Evolutionary conservation across 1,140 invertebrate species (phyloP).

Genomic region (Drosophila obscura): DNA sequence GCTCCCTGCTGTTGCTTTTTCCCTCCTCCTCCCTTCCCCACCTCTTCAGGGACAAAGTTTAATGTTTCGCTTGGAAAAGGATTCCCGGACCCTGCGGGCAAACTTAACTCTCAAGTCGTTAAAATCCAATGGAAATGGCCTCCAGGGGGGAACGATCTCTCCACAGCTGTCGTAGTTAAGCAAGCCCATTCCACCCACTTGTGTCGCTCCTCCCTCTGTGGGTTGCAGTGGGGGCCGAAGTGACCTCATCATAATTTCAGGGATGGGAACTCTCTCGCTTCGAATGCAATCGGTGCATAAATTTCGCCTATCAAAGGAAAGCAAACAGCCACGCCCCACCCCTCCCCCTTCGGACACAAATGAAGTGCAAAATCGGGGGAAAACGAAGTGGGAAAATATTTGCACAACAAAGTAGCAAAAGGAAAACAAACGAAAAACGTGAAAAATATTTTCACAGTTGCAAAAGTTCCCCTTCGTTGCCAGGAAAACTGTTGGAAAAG

Average conservation of each 20-base stretch:
- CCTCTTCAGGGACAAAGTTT: slow-evolving; percentile 38
- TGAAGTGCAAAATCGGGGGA: slow-evolving; percentile 36
- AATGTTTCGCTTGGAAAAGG: slow-evolving; percentile 45
- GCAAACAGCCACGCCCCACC: slow-evolving; percentile 18
- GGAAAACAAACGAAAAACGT: slow-evolving; percentile 27
- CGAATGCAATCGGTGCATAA: slow-evolving; percentile 46
- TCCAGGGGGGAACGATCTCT: slow-evolving; percentile 1
- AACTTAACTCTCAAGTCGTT: slow-evolving; percentile 46
- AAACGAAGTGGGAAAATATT: slow-evolving; percentile 42
- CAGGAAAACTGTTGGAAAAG: slow-evolving; percentile 17
- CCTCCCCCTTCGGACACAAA: slow-evolving; percentile 21
- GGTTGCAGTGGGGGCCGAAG: too few relatives aligned
- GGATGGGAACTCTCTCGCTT: slow-evolving; percentile 34
- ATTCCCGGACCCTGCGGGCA: slow-evolving; percentile 25
- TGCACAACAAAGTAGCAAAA: slow-evolving; percentile 50
- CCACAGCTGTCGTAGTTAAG: neutral
- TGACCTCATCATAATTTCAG: slow-evolving; percentile 24
- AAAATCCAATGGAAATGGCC: slow-evolving; percentile 43
- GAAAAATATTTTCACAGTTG: slow-evolving; percentile 45
- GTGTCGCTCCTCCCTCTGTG: neutral
- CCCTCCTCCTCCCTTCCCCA: neutral
- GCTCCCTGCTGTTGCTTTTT: slow-evolving; percentile 14
- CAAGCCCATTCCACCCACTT: neutral
- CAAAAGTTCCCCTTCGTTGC: slow-evolving; percentile 10
- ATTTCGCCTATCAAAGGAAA: slow-evolving; percentile 41